These are phyloP conservation scores for Sphenopsis melanotis DNA, from an alignment of 2,797 vertebrate genomes.

Conservation along the genomic window DNA sequence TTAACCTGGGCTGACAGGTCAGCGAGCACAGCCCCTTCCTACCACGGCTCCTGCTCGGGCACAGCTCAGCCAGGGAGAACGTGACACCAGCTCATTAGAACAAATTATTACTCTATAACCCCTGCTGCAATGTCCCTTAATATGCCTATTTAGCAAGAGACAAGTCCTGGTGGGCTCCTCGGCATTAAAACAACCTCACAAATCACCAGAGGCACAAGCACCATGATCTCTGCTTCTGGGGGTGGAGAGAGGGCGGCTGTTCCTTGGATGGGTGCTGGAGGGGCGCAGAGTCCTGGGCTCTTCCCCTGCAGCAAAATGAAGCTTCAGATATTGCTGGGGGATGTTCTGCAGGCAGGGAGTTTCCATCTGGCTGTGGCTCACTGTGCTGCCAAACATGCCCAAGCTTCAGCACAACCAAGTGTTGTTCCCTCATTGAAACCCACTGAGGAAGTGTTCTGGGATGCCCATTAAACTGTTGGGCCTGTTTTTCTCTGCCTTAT, in stretches of 20 bases:
- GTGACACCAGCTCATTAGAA: constrained; percentile 66
- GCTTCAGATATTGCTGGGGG: not conserved
- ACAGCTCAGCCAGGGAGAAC: constrained; percentile 24
- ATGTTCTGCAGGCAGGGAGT: not conserved
- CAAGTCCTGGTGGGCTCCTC: constrained; percentile 64
- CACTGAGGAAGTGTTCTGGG: not conserved
- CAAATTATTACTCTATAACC: constrained; percentile 68
- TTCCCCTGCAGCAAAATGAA: not conserved
- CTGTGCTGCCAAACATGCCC: not conserved
- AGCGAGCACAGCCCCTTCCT: constrained; percentile 8
- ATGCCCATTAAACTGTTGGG: not conserved
- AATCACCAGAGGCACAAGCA: constrained; percentile 52
- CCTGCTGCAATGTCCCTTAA: constrained; percentile 57
- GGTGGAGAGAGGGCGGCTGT: accelerated
- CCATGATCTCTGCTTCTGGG: accelerated
- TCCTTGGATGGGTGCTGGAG: not conserved
- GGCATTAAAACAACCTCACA: constrained; percentile 59
- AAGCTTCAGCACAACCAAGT: not conserved
- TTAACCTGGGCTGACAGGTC: constrained; percentile 57
- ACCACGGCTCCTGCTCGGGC: not conserved
- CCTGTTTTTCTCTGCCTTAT: not conserved
- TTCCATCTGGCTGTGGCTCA: not conserved
- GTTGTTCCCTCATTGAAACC: not conserved
- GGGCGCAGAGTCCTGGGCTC: not conserved
- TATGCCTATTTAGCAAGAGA: constrained; percentile 62